Conservation (phyloP, 2,113 vertebrate genomes). For the Lepus europaeus region DNA sequence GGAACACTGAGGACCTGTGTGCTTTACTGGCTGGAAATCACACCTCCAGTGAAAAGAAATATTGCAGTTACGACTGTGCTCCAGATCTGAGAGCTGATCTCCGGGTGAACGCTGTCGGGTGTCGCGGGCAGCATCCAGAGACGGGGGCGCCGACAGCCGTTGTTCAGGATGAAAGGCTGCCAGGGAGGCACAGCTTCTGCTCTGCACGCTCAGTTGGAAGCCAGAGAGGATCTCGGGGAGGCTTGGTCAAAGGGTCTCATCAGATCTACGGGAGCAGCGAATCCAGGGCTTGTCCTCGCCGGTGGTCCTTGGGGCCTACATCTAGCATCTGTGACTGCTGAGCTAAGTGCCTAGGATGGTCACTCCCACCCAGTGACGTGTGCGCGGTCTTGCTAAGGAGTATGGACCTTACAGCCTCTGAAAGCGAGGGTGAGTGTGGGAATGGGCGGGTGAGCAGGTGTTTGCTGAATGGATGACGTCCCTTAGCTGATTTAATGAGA, state of each 20-base stretch:
- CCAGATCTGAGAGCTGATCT: not conserved
- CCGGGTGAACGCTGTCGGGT: not conserved
- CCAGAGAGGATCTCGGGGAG: not conserved
- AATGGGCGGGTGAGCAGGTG: not conserved
- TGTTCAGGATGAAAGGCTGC: not conserved
- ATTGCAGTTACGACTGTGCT: not conserved
- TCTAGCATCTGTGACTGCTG: not conserved
- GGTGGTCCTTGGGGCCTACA: not conserved
- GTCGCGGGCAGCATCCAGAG: not conserved
- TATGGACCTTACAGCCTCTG: not conserved
- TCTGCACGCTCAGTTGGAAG: constrained; percentile 19
- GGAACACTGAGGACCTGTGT: not conserved
- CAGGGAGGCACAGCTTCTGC: not conserved
- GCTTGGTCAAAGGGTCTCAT: not conserved
- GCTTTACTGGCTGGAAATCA: not conserved
- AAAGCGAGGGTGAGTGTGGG: not conserved
- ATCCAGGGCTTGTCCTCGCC: not conserved
- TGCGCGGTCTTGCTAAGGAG: not conserved
- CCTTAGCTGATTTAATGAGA: not conserved
- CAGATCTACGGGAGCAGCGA: not conserved
- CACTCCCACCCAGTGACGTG: not conserved
- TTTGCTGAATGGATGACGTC: not conserved
- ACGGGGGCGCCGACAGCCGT: not conserved
- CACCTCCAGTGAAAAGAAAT: not conserved
- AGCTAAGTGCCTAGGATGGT: not conserved